These are phyloP conservation scores for Acrossocheilus fasciatus DNA, from an alignment of 2,797 vertebrate genomes.

Conservation along the genomic window DNA sequence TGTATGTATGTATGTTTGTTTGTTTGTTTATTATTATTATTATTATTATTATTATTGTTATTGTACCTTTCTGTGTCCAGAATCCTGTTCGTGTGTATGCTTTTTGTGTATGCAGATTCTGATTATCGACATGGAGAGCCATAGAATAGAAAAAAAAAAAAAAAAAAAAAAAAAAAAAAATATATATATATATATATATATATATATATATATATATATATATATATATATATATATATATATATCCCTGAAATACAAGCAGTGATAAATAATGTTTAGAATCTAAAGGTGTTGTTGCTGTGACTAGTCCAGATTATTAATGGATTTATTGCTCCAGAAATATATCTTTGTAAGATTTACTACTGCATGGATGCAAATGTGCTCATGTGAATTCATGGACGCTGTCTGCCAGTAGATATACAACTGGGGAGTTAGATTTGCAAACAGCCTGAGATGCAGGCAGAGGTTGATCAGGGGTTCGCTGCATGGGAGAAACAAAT, in stretches of 20 bases:
- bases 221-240: no score
- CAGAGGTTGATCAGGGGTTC: not conserved
- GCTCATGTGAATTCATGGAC: conserved; percentile 23
- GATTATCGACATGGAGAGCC: not conserved
- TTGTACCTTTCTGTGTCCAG: not conserved
- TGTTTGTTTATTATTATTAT: no score
- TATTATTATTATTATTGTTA: not conserved
- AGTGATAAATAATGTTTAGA: conserved; percentile 13
- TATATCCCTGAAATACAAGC: not conserved
- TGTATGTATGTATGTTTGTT: no score
- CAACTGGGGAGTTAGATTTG: conserved; percentile 2
- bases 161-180: no score
- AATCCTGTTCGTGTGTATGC: not conserved
- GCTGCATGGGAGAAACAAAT: not conserved
- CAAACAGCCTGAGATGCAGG: conserved; percentile 4
- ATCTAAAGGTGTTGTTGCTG: conserved; percentile 4
- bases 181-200: no score
- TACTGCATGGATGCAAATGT: not conserved
- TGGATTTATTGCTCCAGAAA: conserved; percentile 24
- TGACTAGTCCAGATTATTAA: conserved; percentile 19
- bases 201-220: no score
- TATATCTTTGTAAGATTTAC: not conserved
- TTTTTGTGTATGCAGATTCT: conserved; percentile 1
- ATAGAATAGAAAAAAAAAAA: not conserved
- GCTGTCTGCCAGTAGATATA: conserved; percentile 2